Conservation (phyloP, 2,113 vertebrate species). For the Plecturocebus donacophilus region DNA sequence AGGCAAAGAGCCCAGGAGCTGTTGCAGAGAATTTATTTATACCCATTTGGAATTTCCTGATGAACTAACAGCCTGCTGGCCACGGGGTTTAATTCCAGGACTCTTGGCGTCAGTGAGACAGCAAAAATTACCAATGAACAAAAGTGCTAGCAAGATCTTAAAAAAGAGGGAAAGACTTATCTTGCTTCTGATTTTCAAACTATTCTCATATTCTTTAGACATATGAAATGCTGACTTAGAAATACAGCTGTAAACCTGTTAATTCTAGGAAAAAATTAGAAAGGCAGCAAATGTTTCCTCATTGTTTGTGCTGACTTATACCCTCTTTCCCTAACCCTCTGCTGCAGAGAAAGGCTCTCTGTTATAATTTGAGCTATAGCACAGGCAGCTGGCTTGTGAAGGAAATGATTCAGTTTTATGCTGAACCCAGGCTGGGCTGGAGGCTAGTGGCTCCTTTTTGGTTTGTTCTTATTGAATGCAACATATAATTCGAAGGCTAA, state of each 20-base stretch:
- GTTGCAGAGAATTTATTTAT: conserved; percentile 86
- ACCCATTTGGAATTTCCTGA: conserved; percentile 95
- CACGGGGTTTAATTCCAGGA: conserved; percentile 76
- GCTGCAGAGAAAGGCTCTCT: conserved; percentile 63
- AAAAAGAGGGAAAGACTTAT: background rate
- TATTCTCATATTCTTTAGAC: background rate
- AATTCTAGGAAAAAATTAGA: background rate
- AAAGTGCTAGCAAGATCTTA: conserved; percentile 44
- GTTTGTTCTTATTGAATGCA: conserved; percentile 72
- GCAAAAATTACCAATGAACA: background rate
- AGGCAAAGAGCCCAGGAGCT: conserved; percentile 84
- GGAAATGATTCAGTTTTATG: conserved; percentile 49
- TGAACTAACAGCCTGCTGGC: conserved; percentile 81
- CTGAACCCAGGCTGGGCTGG: background rate
- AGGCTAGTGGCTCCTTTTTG: conserved; percentile 8
- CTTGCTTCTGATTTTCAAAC: background rate
- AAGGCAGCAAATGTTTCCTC: background rate
- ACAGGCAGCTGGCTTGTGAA: background rate
- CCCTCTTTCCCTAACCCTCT: conserved; percentile 6
- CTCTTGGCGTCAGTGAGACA: conserved; percentile 65
- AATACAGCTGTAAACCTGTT: background rate
- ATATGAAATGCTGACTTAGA: background rate
- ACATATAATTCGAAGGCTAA: conserved; percentile 78
- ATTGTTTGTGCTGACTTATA: background rate
- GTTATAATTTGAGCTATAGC: conserved; percentile 17